Conservation (phyloP, 1,140 invertebrate genomes). For the Trachelipus rathkii region DNA sequence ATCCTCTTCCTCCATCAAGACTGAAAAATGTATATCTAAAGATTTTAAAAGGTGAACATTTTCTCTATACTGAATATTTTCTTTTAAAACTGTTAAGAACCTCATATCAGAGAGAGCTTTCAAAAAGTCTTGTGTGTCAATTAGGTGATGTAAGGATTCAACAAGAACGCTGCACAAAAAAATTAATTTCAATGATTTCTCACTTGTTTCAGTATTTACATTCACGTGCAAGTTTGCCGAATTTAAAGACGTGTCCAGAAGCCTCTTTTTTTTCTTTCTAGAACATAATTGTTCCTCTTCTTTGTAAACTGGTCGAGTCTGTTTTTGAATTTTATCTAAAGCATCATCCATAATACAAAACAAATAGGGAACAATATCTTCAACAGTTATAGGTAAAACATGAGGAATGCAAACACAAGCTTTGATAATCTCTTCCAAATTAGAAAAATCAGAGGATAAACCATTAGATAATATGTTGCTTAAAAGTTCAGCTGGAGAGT, state of each 20-base stretch:
- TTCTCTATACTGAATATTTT: conserved; percentile 36
- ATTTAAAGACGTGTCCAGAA: background rate
- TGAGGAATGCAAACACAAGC: conserved; percentile 61
- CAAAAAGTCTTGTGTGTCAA: conserved; percentile 53
- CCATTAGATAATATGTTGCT: conserved; percentile 29
- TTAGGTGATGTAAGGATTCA: conserved; percentile 59
- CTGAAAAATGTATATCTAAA: conserved; percentile 47
- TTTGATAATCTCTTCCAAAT: conserved; percentile 55
- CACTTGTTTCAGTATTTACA: conserved; percentile 45
- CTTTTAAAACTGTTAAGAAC: conserved; percentile 47
- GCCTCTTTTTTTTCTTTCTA: conserved; percentile 13
- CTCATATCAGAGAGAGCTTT: conserved; percentile 35
- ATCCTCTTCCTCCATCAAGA: conserved; percentile 20
- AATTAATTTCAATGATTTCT: conserved; percentile 49
- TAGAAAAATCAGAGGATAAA: conserved; percentile 32
- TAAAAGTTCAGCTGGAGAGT: background rate
- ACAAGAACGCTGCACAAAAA: conserved; percentile 56
- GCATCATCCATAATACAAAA: conserved; percentile 28
- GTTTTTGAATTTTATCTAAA: conserved; percentile 23
- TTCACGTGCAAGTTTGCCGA: conserved; percentile 30
- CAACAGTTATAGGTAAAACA: conserved; percentile 50
- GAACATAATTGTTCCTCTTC: conserved; percentile 21
- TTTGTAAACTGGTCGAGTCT: conserved; percentile 17
- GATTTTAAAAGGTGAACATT: conserved; percentile 46
- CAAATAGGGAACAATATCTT: conserved; percentile 43